Evolutionary conservation across 2,113 vertebrate species (phyloP).

Genomic region (Fregata magnificens): DNA sequence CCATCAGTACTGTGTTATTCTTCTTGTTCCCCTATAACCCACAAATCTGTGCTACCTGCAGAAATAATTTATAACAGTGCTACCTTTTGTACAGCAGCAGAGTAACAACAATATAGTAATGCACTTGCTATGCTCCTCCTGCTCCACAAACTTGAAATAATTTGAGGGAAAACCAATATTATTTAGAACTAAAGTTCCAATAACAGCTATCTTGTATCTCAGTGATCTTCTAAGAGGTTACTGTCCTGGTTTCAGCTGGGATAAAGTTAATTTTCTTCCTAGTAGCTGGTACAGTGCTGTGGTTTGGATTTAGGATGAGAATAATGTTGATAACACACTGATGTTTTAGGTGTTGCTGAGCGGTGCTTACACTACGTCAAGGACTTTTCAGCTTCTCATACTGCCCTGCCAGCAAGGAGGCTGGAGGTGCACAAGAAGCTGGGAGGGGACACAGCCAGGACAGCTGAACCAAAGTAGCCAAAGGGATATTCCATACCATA

Average conservation of each 20-base stretch:
- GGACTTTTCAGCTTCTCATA: too few relatives aligned
- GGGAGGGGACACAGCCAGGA: too few relatives aligned
- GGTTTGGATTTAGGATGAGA: too few relatives aligned
- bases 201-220: neutral
- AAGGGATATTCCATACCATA: too few relatives aligned
- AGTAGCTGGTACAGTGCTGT: too few relatives aligned
- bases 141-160: neutral
- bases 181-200: neutral
- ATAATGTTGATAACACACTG: too few relatives aligned
- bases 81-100: neutral
- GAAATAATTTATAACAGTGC: neutral
- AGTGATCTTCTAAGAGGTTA: neutral
- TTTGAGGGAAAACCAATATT: neutral
- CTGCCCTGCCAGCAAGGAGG: too few relatives aligned
- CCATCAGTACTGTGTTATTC: neutral
- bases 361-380: too few relatives aligned
- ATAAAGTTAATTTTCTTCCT: too few relatives aligned
- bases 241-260: neutral
- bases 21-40: neutral
- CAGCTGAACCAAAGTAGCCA: too few relatives aligned
- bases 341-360: too few relatives aligned
- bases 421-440: too few relatives aligned
- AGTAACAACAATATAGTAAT: neutral
- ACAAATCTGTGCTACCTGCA: neutral
- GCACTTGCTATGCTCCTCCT: neutral